Evolutionary conservation across 2,888 invertebrate genomes (phyloP).

Genomic region (Acronicta aceris): DNA sequence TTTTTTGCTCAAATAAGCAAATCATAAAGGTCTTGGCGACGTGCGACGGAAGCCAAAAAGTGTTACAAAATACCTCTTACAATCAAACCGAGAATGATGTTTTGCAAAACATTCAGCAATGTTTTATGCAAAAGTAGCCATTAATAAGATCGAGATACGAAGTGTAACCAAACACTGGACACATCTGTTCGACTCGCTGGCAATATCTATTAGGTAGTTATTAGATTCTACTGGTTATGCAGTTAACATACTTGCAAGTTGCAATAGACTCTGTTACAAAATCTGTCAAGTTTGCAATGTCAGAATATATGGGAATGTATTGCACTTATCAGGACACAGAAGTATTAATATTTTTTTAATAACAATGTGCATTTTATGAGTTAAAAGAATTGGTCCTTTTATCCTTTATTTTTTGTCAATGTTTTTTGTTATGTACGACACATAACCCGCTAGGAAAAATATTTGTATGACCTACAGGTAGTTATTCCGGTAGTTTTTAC

Average conservation of each 20-base stretch:
- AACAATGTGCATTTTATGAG: neutral
- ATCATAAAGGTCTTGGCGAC: neutral
- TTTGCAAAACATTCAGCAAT: slow-evolving; percentile 32
- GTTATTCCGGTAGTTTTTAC: too few relatives aligned
- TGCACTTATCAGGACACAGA: slow-evolving; percentile 1
- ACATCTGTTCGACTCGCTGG: slow-evolving; percentile 35
- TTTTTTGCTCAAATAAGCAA: neutral
- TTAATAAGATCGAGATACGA: slow-evolving; percentile 38
- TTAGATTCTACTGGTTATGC: slow-evolving; percentile 23
- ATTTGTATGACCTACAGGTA: too few relatives aligned
- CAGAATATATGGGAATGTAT: slow-evolving; percentile 13
- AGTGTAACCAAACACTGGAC: slow-evolving; percentile 30
- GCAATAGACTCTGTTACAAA: slow-evolving; percentile 21
- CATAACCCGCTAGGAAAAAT: too few relatives aligned
- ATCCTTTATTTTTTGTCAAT: too few relatives aligned
- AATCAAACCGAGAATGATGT: slow-evolving; percentile 18
- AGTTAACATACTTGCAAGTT: slow-evolving; percentile 18
- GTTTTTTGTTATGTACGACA: too few relatives aligned
- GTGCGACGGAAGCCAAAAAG: too few relatives aligned
- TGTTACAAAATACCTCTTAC: neutral
- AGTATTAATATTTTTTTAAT: slow-evolving; percentile 5
- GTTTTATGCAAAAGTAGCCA: slow-evolving; percentile 31
- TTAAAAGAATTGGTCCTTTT: too few relatives aligned
- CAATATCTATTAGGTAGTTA: slow-evolving; percentile 41
- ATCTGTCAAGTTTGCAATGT: slow-evolving; percentile 27